phyloP scores from a whole-genome alignment of 2,888 invertebrate species.

The Acanthoscelides obtectus region DNA sequence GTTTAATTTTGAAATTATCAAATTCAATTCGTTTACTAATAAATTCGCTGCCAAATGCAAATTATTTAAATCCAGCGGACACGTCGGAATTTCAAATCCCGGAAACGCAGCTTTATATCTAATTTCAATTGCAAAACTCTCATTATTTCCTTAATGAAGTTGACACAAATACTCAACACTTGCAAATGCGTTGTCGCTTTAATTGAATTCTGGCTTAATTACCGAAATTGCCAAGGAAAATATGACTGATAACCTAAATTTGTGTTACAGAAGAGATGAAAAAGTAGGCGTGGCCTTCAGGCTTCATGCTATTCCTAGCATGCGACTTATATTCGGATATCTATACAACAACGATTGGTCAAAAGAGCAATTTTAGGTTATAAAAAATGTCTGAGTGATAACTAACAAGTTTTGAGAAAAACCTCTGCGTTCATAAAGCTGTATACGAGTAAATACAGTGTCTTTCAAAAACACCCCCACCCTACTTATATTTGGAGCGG shows the following conservation, averaged over 20 bases:
- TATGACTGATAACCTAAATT: slow-evolving; percentile 13
- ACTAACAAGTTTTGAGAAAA: too few species aligned
- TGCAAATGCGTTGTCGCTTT: slow-evolving; percentile 32
- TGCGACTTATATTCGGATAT: too few species aligned
- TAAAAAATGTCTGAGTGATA: too few species aligned
- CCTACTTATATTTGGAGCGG: too few species aligned
- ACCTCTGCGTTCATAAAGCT: too few species aligned
- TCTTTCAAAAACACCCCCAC: too few species aligned
- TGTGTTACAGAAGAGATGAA: too few species aligned
- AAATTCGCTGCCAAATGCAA: slow-evolving; percentile 30
- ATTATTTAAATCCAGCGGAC: slow-evolving; percentile 35
- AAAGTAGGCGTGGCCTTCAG: too few species aligned
- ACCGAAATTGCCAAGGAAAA: slow-evolving; percentile 29
- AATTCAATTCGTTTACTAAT: slow-evolving; percentile 29
- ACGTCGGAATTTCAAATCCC: slow-evolving; percentile 15
- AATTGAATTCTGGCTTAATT: slow-evolving; percentile 36
- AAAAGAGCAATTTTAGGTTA: too few species aligned
- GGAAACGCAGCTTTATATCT: slow-evolving; percentile 31
- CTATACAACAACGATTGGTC: too few species aligned
- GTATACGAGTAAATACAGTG: too few species aligned
- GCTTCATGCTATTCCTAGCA: too few species aligned
- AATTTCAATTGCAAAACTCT: slow-evolving; percentile 38
- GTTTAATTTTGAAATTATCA: slow-evolving; percentile 12
- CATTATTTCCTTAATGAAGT: slow-evolving; percentile 40
- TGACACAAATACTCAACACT: slow-evolving; percentile 34